phyloP scores from a whole-genome alignment of 2,113 vertebrate species.

The Cepphus grylle region DNA sequence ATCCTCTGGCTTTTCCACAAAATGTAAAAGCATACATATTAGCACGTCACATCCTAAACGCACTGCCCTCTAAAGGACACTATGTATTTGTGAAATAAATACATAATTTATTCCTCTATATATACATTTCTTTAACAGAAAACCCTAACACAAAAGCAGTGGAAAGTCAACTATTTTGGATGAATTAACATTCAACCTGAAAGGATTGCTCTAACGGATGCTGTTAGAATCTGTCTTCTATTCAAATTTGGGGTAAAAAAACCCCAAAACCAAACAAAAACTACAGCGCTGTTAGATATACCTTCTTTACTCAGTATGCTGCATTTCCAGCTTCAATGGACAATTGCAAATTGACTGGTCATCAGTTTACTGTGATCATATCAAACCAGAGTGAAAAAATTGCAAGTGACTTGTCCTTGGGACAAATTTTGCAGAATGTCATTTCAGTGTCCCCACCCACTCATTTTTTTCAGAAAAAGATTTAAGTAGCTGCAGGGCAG shows the following conservation, averaged over 20 bases:
- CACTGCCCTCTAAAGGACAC: background rate
- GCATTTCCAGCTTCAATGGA: background rate
- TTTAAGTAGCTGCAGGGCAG: constrained; percentile 12
- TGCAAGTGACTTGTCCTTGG: constrained; percentile 7
- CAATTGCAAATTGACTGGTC: background rate
- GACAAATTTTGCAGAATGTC: constrained; percentile 18
- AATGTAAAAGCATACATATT: background rate
- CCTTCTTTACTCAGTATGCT: background rate
- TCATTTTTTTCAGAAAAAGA: background rate
- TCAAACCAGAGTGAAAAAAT: background rate
- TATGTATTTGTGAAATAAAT: background rate
- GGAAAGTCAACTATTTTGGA: background rate
- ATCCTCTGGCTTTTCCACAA: background rate
- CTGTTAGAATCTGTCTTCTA: background rate
- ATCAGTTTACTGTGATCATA: background rate
- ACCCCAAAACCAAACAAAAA: background rate
- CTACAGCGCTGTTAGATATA: background rate
- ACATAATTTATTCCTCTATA: background rate
- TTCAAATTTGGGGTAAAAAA: background rate
- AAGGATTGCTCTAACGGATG: background rate
- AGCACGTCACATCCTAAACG: background rate
- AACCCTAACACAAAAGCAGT: background rate
- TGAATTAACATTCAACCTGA: background rate
- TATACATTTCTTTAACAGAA: background rate
- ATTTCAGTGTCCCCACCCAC: background rate